Percentiles rank a stretch among this genome's conserved stretches.
Conservation (phyloP, 2,113 vertebrate species). For the Grallaria varia region DNA sequence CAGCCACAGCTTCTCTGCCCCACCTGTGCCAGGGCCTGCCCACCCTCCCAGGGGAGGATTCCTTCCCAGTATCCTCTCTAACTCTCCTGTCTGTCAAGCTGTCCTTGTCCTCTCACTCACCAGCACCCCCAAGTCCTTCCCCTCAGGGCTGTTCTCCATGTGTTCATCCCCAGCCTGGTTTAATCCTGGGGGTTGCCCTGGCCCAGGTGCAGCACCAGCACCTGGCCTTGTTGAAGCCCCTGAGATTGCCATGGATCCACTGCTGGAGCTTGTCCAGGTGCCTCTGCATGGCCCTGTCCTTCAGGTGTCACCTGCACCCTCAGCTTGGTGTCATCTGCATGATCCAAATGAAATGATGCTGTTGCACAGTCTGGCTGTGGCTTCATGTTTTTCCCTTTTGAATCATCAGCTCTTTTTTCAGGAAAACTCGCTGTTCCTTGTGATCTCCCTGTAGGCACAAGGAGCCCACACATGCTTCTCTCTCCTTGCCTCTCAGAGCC, state of each 20-base stretch:
- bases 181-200: background rate
- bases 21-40: background rate
- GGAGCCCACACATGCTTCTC: background rate
- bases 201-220: background rate
- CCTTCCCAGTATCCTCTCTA: background rate
- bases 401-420: background rate
- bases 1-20: background rate
- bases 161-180: background rate
- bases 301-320: background rate
- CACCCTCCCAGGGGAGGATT: background rate
- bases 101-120: background rate
- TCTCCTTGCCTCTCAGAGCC: too few species aligned
- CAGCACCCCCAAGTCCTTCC: background rate
- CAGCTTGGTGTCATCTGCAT: background rate
- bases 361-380: background rate
- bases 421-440: background rate
- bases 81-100: background rate
- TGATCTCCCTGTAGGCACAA: background rate
- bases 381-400: accelerated
- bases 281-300: background rate
- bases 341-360: background rate
- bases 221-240: background rate
- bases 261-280: background rate
- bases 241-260: background rate
- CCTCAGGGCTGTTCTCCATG: background rate